A percentile compares a stretch with the other conserved stretches of the same genome.
Evolutionary conservation across 1,140 invertebrate species (phyloP).

Genomic region (Bombus confusus): DNA sequence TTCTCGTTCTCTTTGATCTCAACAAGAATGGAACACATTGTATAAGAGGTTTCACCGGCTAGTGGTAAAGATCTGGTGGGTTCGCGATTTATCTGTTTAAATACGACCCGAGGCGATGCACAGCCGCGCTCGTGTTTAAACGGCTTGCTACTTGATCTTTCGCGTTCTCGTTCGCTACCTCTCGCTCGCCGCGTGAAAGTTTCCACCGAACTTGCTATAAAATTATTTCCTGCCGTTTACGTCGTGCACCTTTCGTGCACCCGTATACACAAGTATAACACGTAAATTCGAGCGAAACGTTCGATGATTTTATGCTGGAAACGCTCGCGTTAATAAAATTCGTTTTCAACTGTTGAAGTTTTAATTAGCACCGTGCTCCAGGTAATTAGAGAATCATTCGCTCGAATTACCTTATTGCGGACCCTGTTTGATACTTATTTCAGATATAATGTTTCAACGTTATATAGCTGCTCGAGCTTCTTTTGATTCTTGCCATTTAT

Average conservation of each 20-base stretch:
- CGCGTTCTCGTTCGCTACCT: conserved; percentile 13
- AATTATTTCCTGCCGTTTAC: conserved; percentile 13
- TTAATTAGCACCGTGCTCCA: conserved; percentile 14
- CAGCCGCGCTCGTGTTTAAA: conserved; percentile 44
- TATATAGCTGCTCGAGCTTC: background rate
- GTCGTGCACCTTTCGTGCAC: background rate
- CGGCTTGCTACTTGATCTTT: conserved; percentile 45
- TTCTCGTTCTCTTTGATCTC: background rate
- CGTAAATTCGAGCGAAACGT: background rate
- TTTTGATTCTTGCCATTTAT: background rate
- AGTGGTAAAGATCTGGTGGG: conserved; percentile 44
- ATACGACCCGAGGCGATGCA: conserved; percentile 56
- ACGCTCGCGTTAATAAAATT: conserved; percentile 17
- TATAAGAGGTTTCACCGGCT: conserved; percentile 31
- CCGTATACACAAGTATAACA: background rate
- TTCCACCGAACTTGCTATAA: conserved; percentile 9
- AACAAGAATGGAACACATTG: background rate
- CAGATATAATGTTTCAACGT: background rate
- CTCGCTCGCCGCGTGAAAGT: conserved; percentile 25
- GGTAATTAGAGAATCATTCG: conserved; percentile 22
- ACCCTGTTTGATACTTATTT: background rate
- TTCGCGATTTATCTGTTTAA: conserved; percentile 61
- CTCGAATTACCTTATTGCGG: conserved; percentile 9
- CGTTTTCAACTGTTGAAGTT: conserved; percentile 18
- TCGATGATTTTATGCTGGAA: conserved; percentile 19